Percentiles rank a stretch among this genome's conserved stretches.
These are phyloP conservation scores for Drosophila yooni DNA, from an alignment of 2,888 invertebrate genomes.

Conservation along the genomic window DNA sequence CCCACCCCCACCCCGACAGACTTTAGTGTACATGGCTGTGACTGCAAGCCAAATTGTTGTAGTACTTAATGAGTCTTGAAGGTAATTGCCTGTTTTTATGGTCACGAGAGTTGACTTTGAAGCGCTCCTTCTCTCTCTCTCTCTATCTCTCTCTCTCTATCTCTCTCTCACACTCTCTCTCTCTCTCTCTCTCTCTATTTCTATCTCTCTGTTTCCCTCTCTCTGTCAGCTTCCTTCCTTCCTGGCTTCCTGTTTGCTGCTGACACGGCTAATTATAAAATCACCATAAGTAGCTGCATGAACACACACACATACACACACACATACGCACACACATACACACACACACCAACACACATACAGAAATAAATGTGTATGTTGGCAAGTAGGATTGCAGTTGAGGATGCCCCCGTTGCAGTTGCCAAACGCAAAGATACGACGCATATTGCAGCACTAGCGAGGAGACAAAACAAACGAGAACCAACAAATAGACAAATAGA, in stretches of 20 bases:
- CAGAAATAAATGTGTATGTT: background rate
- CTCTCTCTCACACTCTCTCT: slow-evolving; percentile 24
- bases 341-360: background rate
- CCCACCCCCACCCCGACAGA: background rate
- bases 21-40: background rate
- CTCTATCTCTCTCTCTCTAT: slow-evolving; percentile 30
- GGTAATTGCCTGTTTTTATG: slow-evolving; percentile 75
- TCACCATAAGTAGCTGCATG: slow-evolving; percentile 66
- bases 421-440: slow-evolving; percentile 52
- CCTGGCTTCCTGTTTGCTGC: slow-evolving; percentile 17
- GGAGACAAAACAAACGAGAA: slow-evolving; percentile 52
- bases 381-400: slow-evolving; percentile 4
- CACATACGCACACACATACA: too few species aligned
- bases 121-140: slow-evolving; percentile 35
- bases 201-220: slow-evolving; percentile 10
- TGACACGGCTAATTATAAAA: slow-evolving; percentile 71
- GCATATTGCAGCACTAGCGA: slow-evolving; percentile 69
- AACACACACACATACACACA: slow-evolving; percentile 7
- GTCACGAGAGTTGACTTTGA: slow-evolving; percentile 70
- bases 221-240: slow-evolving; percentile 15
- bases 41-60: slow-evolving; percentile 48
- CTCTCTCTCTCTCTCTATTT: slow-evolving; percentile 32
- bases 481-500: slow-evolving; percentile 49
- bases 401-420: slow-evolving; percentile 5
- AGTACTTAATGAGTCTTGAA: slow-evolving; percentile 76